A percentile compares a stretch with the other conserved stretches of the same genome.
phyloP scores from a whole-genome alignment of 2,797 vertebrate genomes.

The Fratercula arctica region DNA sequence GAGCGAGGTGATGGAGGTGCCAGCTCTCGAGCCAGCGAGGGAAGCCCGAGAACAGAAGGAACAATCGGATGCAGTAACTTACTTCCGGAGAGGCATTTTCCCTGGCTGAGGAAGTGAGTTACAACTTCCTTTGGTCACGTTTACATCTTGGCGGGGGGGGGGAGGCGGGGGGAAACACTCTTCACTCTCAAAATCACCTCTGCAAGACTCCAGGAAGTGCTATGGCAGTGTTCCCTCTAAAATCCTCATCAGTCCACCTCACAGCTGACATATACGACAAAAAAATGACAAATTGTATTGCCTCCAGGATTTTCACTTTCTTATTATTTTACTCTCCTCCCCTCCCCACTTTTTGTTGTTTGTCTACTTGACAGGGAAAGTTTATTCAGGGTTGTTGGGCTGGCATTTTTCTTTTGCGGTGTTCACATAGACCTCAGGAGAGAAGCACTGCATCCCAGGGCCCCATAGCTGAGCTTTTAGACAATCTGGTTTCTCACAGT shows the following conservation, averaged over 20 bases:
- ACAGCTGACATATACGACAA: fast-evolving
- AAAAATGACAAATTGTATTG: neutral
- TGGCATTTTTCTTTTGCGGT: neutral
- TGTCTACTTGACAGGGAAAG: neutral
- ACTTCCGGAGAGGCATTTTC: neutral
- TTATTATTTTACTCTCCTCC: neutral
- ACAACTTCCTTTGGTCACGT: neutral
- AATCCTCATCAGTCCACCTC: neutral
- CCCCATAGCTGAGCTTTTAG: neutral
- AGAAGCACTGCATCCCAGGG: neutral
- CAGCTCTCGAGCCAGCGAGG: fast-evolving
- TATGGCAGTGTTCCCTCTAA: neutral
- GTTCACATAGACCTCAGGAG: fast-evolving
- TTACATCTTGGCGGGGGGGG: neutral
- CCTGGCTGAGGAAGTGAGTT: fast-evolving
- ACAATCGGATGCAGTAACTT: fast-evolving
- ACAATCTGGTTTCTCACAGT: neutral
- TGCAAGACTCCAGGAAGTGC: neutral
- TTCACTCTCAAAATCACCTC: neutral
- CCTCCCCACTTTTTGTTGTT: neutral
- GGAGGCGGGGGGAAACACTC: no score
- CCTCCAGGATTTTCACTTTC: neutral
- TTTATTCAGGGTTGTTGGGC: neutral
- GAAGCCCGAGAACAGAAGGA: neutral
- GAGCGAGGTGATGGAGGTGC: neutral